A percentile compares a stretch with the other conserved stretches of the same genome.
Evolutionary conservation across 2,888 invertebrate species (phyloP).

Genomic region (Drosophila mettleri): DNA sequence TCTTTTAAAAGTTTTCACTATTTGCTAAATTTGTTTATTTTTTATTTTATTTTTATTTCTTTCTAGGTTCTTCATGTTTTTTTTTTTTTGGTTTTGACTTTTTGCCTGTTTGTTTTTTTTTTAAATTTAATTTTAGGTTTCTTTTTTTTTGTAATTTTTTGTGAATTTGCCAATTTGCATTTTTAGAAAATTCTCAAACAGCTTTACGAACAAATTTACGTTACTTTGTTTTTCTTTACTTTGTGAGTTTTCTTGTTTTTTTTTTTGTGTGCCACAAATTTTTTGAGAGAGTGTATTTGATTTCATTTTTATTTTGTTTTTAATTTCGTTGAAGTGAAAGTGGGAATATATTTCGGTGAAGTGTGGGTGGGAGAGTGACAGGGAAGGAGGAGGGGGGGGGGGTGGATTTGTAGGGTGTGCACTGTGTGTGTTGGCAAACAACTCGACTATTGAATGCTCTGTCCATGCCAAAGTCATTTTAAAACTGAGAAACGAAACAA

Average conservation of each 20-base stretch:
- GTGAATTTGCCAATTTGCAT: constrained; percentile 51
- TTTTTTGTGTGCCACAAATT: constrained; percentile 66
- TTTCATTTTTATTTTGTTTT: not conserved
- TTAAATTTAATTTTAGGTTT: constrained; percentile 55
- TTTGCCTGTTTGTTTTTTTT: constrained; percentile 37
- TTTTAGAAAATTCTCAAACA: constrained; percentile 66
- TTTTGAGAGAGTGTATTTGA: constrained; percentile 7
- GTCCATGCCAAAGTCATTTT: constrained; percentile 12
- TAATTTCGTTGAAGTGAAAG: not conserved
- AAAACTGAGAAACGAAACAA: constrained; percentile 44
- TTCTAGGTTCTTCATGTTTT: constrained; percentile 6
- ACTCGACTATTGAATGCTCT: constrained; percentile 21
- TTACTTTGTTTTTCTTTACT: not conserved
- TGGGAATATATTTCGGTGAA: not conserved
- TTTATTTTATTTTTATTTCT: constrained; percentile 11
- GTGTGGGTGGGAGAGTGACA: not conserved
- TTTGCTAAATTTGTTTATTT: constrained; percentile 47
- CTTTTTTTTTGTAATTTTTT: constrained; percentile 29
- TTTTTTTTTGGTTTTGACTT: constrained; percentile 26
- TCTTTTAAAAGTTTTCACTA: constrained; percentile 63
- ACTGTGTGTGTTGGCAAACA: constrained; percentile 11
- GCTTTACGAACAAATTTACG: constrained; percentile 56
- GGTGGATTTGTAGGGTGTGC: not conserved
- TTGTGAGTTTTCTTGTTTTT: constrained; percentile 5
- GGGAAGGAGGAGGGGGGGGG: not conserved